Conservation (phyloP, 2,888 invertebrate genomes). For the Agrochola macilenta region DNA sequence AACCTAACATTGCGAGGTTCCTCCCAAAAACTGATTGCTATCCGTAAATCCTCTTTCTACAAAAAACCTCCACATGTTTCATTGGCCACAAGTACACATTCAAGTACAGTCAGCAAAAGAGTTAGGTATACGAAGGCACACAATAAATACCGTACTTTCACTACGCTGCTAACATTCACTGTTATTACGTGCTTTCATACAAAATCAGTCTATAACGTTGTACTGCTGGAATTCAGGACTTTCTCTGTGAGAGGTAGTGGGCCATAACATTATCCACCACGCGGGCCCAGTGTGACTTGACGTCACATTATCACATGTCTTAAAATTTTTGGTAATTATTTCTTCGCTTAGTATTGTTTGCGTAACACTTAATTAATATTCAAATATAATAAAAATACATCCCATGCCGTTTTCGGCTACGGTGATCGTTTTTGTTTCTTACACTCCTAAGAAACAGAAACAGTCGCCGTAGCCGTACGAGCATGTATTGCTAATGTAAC, state of each 20-base stretch:
- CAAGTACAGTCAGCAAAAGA: constrained; percentile 2
- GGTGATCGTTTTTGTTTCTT: no score
- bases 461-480: no score
- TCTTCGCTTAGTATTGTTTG: no score
- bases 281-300: no score
- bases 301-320: no score
- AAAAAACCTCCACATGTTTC: constrained; percentile 32
- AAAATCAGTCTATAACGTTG: neutral
- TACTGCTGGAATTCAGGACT: neutral
- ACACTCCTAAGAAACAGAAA: no score
- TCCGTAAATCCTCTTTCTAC: constrained; percentile 43
- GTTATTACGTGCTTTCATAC: neutral
- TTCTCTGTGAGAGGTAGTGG: neutral
- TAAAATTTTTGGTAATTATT: no score
- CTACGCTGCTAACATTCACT: neutral
- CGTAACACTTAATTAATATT: no score
- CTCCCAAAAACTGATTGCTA: constrained; percentile 32
- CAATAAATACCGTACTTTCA: neutral
- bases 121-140: no score
- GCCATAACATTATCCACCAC: neutral
- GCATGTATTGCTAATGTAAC: no score
- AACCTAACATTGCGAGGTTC: constrained; percentile 8
- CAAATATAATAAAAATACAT: no score
- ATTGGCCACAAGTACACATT: constrained; percentile 46
- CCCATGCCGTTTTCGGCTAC: no score